Base-by-base conservation (phyloP, 2,113 vertebrate species). In the Chelonoidis abingdonii region DNA sequence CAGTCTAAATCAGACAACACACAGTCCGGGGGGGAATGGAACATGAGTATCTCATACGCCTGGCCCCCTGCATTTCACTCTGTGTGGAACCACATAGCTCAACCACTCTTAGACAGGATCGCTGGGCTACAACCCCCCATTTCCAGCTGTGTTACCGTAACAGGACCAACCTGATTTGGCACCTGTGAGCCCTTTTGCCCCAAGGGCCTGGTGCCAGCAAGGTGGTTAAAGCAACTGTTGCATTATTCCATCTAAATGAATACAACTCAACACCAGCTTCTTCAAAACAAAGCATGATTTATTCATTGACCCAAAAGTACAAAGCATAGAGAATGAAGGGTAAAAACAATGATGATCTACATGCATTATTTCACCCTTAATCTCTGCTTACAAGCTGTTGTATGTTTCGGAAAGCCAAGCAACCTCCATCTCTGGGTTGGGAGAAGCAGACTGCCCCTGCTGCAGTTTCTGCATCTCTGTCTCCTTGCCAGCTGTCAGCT, bases 101-200 rank as follows among this genome's bases (percentile, higher is more conserved):
- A 6, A 38, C 25, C 54, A 9, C 24, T 17, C 21, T 31, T 5
- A 25, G 12, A 35, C 35, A 11, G 80, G 35, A 52, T 35, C 49
- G 19, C 50, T 27, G 6, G 27, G 9, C 53, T 10, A 38, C 8
- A 10, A 25, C 25, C 19, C 21, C 90, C 35, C 0, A 0, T 38
- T 3, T 44, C 87, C 0, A 27, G 5, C 56, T 25, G 75, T 27
- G 41, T 27, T 47, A 78, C 38, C 3, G 83, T 72, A 83, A 72
- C 0, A 0, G 87, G 3, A 19, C 56, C 5, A 0, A 85, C 8
- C 52, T 72, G 1, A 6, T 47, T 0, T 0, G 2, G 59, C 10
- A 92, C 27, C 83, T 22, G 5, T 88, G 83, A 96, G 57, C 85
- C 90, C 93, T 41, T 92, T 80, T 92, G 87, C 92, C 72, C 88